Evolutionary conservation across 2,797 vertebrate genomes (phyloP), one percentile per base, ranked within the genome.

Genomic region (Graptemys geographica): DNA sequence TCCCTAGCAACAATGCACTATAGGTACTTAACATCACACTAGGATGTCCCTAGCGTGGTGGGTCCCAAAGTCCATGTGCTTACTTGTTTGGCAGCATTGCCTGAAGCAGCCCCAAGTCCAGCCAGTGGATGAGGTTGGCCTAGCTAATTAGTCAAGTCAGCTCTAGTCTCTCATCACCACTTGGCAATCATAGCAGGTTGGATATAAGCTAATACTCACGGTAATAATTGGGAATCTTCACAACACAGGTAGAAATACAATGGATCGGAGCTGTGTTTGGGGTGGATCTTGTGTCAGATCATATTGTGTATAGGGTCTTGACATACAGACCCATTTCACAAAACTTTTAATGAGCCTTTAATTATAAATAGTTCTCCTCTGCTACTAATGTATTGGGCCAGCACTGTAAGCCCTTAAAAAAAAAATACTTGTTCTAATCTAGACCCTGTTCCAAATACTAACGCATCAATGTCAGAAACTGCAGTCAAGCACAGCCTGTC

Each of bases 401-500:
- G 41, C 0, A 1, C 65, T 21, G 4, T 92, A n/a, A 83, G 81
- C 11, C 84, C 31, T 21, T 62, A 72, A 41, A 37, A 33, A 62
- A 59, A 69, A 25, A 37, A 8, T 69, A 83, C 91, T 93, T 89
- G 33, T 87, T 97, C 95, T 97, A 97, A 92, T 98, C 93, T 93
- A 96, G 59, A 96, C 92, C 93, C 91, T 87, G 92, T 96, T 98
- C 97, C 96, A 98, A 98, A 97, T 95, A 96, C 97, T 97, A 98
- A 98, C 89, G 47, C 95, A 97, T 98, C 98, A 98, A 94, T 98
- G 98, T 98, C 98, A 98, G 97, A 98, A 98, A 97, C 95, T 92
- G 97, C 97, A 98, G 97, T 98, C 97, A 98, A 98, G 98, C 97
- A 98, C 97, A 98, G 96, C 96, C 97, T 98, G 97, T 98, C 98